Base-by-base conservation (phyloP, 1,140 invertebrate species). In the Spodoptera frugiperda region DNA sequence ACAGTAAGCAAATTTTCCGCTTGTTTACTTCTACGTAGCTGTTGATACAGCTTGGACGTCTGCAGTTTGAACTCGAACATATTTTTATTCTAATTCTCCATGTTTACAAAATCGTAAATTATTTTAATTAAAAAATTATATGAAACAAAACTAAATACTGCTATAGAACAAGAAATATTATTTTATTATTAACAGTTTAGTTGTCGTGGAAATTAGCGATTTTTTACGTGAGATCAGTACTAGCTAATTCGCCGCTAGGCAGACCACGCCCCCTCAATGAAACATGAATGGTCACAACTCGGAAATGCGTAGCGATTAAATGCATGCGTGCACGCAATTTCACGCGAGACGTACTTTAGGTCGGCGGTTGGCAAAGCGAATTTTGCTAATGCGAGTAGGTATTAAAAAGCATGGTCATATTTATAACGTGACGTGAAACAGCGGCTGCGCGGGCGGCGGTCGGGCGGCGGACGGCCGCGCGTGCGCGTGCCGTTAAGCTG, bases 401-500 rank as follows among this genome's bases (percentile, higher is more conserved):
- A 73, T 73, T 73, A 73, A 61, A 73, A 73, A 73, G 71, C 71
- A 59, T 73, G 55, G 71, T 76, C 74, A 68, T 67, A 77, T 77
- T 77, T 77, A 61, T 70, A 73, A 78, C 30, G 51, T 74, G 77
- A 71, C 59, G 67, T 65, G 73, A 72, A 75, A 75, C 14, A 33
- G n/a, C 54, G 63, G 72, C 17, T 53, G 33, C 19, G 59, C 33
- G 51, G 55, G 70, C 59, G 49, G 70, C 54, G 63, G 14, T n/a
- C 19, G 63, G 82, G 79, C 79, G 76, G 80, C 80, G 82, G 78
- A 19, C 79, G 79, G 80, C 25, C 80, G 80, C 85, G 85, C 85
- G 87, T 85, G 84, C 88, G 79, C 85, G 79, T 80, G 85, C 81
- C 87, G 86, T 87, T 89, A 85, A 87, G 75, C 86, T 87, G 83